Percentiles rank a stretch among this genome's conserved stretches.
Evolutionary conservation across 2,797 vertebrate species (phyloP).

Genomic region (Eulemur coronatus): DNA sequence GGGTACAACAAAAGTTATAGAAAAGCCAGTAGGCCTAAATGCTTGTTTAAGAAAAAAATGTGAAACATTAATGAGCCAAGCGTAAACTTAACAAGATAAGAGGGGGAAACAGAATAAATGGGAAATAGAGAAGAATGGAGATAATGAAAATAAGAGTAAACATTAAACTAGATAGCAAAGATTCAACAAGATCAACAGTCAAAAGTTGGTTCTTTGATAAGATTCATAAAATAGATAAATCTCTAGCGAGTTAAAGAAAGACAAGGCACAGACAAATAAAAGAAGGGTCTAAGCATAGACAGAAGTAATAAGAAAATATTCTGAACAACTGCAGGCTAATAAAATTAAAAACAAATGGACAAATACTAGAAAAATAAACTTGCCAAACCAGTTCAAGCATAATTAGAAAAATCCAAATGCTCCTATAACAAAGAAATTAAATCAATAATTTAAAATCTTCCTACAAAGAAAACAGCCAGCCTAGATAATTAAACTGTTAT

Average conservation of each 20-base stretch:
- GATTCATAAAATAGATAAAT: neutral
- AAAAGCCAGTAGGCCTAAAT: neutral
- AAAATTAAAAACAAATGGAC: neutral
- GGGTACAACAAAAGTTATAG: neutral
- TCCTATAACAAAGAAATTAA: neutral
- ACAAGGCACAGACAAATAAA: neutral
- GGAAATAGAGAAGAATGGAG: neutral
- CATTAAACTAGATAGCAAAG: neutral
- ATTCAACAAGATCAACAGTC: neutral
- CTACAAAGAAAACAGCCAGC: neutral
- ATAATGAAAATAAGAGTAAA: neutral
- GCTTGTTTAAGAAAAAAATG: neutral
- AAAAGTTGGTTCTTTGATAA: neutral
- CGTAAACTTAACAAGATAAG: neutral
- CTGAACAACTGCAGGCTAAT: neutral
- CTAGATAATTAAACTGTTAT: neutral
- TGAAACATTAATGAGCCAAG: neutral
- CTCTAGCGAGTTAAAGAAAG: neutral
- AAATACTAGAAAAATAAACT: neutral
- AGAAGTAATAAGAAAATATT: neutral
- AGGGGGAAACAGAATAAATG: neutral
- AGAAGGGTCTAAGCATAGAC: neutral
- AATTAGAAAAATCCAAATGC: neutral
- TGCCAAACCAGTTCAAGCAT: neutral
- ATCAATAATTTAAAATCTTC: neutral